Base-by-base conservation (phyloP, 2,113 vertebrate species). In the Brachypodius melanocephalos region DNA sequence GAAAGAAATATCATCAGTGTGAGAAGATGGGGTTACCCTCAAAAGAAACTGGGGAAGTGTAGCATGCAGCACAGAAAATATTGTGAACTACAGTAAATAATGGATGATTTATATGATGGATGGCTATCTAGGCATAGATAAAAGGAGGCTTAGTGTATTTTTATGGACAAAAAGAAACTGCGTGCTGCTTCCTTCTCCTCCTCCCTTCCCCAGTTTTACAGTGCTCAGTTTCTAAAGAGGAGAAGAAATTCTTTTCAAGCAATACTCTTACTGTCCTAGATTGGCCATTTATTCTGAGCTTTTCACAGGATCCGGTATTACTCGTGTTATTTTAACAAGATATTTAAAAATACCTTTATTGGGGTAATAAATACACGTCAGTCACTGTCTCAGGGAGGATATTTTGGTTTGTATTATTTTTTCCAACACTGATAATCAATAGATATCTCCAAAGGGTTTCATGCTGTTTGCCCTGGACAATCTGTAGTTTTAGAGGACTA, bases 51-150 rank as follows among this genome's bases (percentile, higher is more conserved):
- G 46, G 74, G 63, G 74, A 94, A 73, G 48, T 86, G 32, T 10
- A 32, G 51, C 5, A 4, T 40, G 51, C 10, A 77, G 55, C 38
- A 57, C 9, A 71, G 78, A 85, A 93, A 80, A 86, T 95, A 45
- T n/a, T 69, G 66, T 63, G 88, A 96, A 83, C 90, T 84, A 63
- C 74, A 81, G 83, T 91, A 91, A 96, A 91, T 96, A 95, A 90
- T 74, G 89, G 81, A 76, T 95, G 40, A 82, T 85, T 88, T 72
- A 62, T 85, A 38, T 88, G 74, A 84, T 74, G 31, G 65, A n/a
- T 71, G 31, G 55, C 32, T 36, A 54, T 80, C 54, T 80, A 69
- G 67, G 38, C 31, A 52, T 26, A 86, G 74, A 85, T 89, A 85
- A 93, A 94, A 96, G 29, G 45, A 85, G 57, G 28, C 31, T 79